These are phyloP conservation scores for Bostrychus sinensis DNA, from an alignment of 2,113 vertebrate species.

Conservation along the genomic window DNA sequence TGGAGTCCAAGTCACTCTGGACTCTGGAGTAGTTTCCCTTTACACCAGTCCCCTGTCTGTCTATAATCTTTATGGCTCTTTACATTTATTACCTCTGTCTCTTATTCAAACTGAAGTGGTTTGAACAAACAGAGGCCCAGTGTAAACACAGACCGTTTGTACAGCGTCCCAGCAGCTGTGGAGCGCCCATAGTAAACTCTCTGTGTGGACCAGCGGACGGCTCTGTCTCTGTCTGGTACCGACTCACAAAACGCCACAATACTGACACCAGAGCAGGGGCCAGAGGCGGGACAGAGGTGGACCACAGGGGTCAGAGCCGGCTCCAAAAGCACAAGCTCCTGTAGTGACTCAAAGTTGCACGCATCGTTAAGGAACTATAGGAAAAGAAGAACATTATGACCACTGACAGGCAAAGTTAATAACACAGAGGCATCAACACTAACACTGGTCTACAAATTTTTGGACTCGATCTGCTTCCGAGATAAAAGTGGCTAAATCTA, in stretches of 20 bases:
- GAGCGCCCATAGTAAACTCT: conserved; percentile 8
- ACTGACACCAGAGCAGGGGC: neutral
- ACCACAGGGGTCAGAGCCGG: neutral
- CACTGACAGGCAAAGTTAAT: too few species aligned
- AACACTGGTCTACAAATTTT: too few species aligned
- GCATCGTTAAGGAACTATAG: too few species aligned
- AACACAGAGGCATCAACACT: too few species aligned
- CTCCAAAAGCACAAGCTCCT: conserved; percentile 7
- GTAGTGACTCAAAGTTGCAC: too few species aligned
- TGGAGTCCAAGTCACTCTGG: too few species aligned
- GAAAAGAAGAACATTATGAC: too few species aligned
- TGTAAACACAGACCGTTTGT: neutral
- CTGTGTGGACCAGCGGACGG: conserved; percentile 22
- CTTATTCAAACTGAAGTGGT: neutral
- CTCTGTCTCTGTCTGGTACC: conserved; percentile 30
- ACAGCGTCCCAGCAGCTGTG: conserved; percentile 27
- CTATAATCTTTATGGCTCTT: neutral
- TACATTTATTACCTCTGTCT: neutral
- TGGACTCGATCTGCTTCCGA: too few species aligned
- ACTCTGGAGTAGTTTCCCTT: too few species aligned
- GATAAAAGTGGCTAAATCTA: too few species aligned
- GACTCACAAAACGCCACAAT: neutral
- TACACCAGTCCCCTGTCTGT: neutral
- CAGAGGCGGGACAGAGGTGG: neutral
- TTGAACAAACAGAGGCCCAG: neutral